phyloP scores from a whole-genome alignment of 1,140 invertebrate species.

The Polypedilum pembai region DNA sequence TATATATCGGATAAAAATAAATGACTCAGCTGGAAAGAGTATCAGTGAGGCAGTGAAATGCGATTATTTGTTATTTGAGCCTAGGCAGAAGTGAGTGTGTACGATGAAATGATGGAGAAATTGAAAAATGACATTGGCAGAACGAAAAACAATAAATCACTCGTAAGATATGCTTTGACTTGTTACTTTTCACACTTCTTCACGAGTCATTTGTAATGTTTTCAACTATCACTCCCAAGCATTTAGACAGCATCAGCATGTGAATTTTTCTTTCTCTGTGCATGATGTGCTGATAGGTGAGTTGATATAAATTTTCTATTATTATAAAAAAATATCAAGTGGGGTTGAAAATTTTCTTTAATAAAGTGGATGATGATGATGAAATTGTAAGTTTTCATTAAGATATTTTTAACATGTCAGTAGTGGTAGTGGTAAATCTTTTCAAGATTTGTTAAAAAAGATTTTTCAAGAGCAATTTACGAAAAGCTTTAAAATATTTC shows the following conservation, averaged over 20 bases:
- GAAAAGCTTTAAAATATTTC: no score
- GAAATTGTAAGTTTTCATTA: no score
- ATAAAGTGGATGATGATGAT: no score
- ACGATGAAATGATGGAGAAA: not conserved
- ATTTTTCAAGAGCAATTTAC: no score
- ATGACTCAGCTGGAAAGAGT: slow-evolving; percentile 26
- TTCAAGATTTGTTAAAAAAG: no score
- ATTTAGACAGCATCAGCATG: not conserved
- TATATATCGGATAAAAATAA: slow-evolving; percentile 24
- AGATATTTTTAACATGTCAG: no score
- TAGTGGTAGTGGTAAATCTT: no score
- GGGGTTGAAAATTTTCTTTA: no score
- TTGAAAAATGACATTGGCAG: not conserved
- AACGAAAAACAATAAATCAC: slow-evolving; percentile 21
- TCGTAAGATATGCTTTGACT: slow-evolving; percentile 23
- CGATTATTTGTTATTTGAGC: slow-evolving; percentile 11
- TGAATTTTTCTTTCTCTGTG: no score
- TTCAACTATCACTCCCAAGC: not conserved
- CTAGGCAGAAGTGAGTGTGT: not conserved
- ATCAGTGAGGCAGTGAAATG: not conserved
- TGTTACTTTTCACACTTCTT: slow-evolving; percentile 25
- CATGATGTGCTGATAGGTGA: no score
- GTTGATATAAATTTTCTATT: no score
- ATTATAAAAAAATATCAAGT: no score
- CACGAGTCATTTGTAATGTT: slow-evolving; percentile 22